A percentile compares a stretch with the other conserved stretches of the same genome.
Evolutionary conservation across 2,797 vertebrate species (phyloP).

Genomic region (Myotis pilosus): DNA sequence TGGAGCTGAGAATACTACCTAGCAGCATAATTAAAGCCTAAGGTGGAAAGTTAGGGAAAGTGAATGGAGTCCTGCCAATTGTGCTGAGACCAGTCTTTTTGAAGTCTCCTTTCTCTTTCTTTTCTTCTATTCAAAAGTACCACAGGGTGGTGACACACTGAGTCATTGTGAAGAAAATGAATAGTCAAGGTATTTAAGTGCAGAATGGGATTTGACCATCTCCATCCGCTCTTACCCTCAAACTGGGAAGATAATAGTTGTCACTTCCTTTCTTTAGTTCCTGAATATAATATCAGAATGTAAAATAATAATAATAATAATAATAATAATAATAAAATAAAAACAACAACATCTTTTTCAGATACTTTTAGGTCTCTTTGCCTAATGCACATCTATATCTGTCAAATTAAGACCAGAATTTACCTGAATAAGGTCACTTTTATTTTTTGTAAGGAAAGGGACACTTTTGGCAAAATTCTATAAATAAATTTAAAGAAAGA

Average conservation of each 20-base stretch:
- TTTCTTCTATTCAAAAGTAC: neutral
- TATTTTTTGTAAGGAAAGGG: neutral
- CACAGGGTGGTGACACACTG: neutral
- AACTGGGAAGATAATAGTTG: neutral
- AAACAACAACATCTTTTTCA: neutral
- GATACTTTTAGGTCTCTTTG: neutral
- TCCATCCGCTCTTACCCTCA: neutral
- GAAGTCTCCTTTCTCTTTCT: slow-evolving; percentile 39
- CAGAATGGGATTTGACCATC: neutral
- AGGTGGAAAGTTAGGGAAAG: neutral
- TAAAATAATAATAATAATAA: neutral
- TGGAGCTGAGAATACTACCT: neutral
- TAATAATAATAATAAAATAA: too few relatives aligned
- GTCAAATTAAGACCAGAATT: slow-evolving; percentile 35
- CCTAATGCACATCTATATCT: neutral
- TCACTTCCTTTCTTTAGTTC: neutral
- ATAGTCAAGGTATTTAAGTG: slow-evolving; percentile 10
- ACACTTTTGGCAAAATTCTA: neutral
- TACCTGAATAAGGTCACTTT: neutral
- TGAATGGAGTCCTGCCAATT: neutral
- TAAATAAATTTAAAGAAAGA: neutral
- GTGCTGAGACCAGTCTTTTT: slow-evolving; percentile 25
- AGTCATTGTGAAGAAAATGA: slow-evolving; percentile 45
- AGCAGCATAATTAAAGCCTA: neutral
- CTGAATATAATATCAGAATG: neutral